phyloP scores from a whole-genome alignment of 2,888 invertebrate genomes.

The Eutolmus rufibarbis region DNA sequence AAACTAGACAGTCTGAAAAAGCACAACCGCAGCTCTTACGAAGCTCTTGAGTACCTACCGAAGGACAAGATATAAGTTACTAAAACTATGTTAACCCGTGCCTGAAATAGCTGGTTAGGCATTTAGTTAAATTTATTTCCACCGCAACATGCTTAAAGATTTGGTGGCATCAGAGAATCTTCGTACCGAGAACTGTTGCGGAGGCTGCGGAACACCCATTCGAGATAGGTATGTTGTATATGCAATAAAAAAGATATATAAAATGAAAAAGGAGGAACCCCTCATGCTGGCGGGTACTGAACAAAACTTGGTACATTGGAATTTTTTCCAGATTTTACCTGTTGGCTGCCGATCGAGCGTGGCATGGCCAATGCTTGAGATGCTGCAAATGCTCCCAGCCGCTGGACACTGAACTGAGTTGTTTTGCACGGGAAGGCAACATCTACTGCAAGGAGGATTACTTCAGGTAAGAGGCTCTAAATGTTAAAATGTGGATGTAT shows the following conservation, averaged over 20 bases:
- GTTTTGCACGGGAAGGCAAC: conserved; percentile 87
- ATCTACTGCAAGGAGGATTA: conserved; percentile 96
- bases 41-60: not conserved
- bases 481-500: not conserved
- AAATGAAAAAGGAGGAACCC: conserved; percentile 7
- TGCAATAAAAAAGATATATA: conserved; percentile 12
- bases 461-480: conserved; percentile 72
- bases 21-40: not conserved
- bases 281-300: not conserved
- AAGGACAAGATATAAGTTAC: not conserved
- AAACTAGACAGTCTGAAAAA: not conserved
- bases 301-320: conserved; percentile 14
- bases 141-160: conserved; percentile 50
- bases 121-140: conserved; percentile 19
- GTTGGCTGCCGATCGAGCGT: conserved; percentile 85
- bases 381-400: conserved; percentile 87
- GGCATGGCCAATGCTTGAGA: conserved; percentile 84
- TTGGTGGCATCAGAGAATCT: conserved; percentile 51
- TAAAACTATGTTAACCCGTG: conserved; percentile 13
- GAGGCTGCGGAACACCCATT: conserved; percentile 70
- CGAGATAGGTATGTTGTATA: conserved; percentile 63
- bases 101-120: conserved; percentile 11
- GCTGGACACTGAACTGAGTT: conserved; percentile 85
- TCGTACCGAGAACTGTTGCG: conserved; percentile 62
- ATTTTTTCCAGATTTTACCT: conserved; percentile 69